Conservation (phyloP, 2,888 invertebrate genomes). For the Gonocerus acuteangulatus region DNA sequence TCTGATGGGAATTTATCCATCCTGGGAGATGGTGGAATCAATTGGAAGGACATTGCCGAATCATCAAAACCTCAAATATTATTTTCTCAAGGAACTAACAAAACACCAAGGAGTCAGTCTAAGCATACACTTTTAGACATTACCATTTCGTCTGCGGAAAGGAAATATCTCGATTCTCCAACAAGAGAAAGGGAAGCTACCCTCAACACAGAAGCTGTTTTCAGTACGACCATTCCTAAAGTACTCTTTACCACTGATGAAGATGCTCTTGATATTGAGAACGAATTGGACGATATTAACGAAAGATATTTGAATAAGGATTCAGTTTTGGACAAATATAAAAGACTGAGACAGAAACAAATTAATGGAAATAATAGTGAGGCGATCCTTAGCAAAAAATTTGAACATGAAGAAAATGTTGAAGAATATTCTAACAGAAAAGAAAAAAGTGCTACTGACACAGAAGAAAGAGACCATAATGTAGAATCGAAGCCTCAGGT, state of each 20-base stretch:
- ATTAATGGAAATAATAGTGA: too few relatives aligned
- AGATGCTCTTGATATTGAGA: background rate
- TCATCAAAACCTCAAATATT: background rate
- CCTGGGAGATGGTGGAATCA: constrained; percentile 5
- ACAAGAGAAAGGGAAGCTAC: constrained; percentile 4
- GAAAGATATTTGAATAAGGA: too few relatives aligned
- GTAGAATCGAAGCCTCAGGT: too few relatives aligned
- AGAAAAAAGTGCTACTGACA: too few relatives aligned
- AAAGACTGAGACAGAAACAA: too few relatives aligned
- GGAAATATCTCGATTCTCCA: constrained; percentile 10
- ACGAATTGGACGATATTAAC: too few relatives aligned
- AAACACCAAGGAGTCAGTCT: background rate
- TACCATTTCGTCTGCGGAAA: constrained; percentile 9
- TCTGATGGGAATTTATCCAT: constrained; percentile 1
- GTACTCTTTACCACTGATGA: background rate
- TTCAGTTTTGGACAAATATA: too few relatives aligned
- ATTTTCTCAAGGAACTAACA: constrained; percentile 9
- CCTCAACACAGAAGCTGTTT: constrained; percentile 10
- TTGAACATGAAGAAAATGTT: too few relatives aligned
- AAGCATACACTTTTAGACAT: background rate
- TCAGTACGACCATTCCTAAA: constrained; percentile 10
- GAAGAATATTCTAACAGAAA: too few relatives aligned
- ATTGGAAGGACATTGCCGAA: constrained; percentile 15
- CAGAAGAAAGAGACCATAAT: too few relatives aligned
- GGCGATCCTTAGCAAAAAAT: too few relatives aligned